A percentile compares a stretch with the other conserved stretches of the same genome.
These are phyloP conservation scores for Acipenser ruthenus DNA, from an alignment of 2,797 vertebrate species.

Conservation along the genomic window DNA sequence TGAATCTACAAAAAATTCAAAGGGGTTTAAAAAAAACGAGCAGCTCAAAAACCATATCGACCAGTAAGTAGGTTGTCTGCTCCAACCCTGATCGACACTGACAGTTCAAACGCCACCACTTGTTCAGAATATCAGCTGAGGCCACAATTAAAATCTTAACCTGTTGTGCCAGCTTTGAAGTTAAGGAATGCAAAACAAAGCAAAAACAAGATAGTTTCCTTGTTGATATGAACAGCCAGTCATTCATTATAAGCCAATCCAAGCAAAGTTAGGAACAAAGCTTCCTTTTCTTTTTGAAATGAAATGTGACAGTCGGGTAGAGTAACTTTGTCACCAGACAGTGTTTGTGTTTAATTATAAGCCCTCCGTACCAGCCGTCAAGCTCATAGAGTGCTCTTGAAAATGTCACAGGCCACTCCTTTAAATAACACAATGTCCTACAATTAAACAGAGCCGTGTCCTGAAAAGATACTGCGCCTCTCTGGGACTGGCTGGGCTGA, in stretches of 20 bases:
- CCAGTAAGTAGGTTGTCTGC: too few relatives aligned
- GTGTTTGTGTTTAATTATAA: too few relatives aligned
- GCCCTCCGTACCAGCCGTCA: not conserved
- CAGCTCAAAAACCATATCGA: too few relatives aligned
- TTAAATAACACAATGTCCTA: not conserved
- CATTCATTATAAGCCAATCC: too few relatives aligned
- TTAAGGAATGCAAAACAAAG: not conserved
- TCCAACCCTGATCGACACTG: not conserved
- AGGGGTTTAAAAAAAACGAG: too few relatives aligned
- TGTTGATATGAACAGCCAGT: not conserved
- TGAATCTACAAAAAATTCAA: too few relatives aligned
- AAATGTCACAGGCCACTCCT: not conserved
- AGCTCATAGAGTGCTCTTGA: not conserved
- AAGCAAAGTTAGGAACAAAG: too few relatives aligned
- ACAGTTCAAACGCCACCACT: not conserved
- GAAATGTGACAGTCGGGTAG: too few relatives aligned
- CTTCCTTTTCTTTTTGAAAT: too few relatives aligned
- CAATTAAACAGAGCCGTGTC: not conserved
- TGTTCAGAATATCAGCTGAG: not conserved
- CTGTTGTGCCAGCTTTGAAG: not conserved
- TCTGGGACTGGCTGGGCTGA: not conserved
- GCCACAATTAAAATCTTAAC: not conserved
- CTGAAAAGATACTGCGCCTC: not conserved
- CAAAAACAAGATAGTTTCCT: not conserved
- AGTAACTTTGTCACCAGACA: too few relatives aligned